Conservation (phyloP, 2,888 invertebrate species). For the Uloborus plumipes region DNA sequence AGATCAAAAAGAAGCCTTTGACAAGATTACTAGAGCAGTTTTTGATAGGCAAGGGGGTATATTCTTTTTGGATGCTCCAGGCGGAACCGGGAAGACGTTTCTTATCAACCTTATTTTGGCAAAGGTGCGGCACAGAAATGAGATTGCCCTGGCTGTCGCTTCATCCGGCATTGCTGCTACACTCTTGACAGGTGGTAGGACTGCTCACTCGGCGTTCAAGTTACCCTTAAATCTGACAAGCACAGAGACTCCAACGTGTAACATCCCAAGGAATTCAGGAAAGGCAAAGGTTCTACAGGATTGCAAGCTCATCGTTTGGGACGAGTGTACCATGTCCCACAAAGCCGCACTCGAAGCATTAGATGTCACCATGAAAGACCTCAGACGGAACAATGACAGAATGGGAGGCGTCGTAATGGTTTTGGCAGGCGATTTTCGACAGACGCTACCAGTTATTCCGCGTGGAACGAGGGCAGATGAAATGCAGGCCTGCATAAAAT, state of each 20-base stretch:
- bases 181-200: neutral
- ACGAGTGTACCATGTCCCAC: slow-evolving; percentile 16
- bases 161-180: slow-evolving; percentile 66
- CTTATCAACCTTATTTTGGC: neutral
- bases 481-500: slow-evolving; percentile 5
- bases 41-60: too few relatives aligned
- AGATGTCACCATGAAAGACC: neutral
- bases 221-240: neutral
- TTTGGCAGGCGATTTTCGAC: slow-evolving; percentile 11
- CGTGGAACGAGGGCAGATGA: slow-evolving; percentile 4
- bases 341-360: neutral
- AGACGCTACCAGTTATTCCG: slow-evolving; percentile 3
- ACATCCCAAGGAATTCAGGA: neutral
- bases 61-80: neutral
- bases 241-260: neutral
- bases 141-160: slow-evolving; percentile 65
- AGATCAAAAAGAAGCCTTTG: too few relatives aligned
- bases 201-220: slow-evolving; percentile 12
- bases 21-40: too few relatives aligned
- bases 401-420: slow-evolving; percentile 1
- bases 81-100: neutral
- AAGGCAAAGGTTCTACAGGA: neutral
- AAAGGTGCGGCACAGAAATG: neutral
- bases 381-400: neutral
- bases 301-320: neutral